Conservation (phyloP, 2,797 vertebrate genomes). For the Carcharodon carcharias region DNA sequence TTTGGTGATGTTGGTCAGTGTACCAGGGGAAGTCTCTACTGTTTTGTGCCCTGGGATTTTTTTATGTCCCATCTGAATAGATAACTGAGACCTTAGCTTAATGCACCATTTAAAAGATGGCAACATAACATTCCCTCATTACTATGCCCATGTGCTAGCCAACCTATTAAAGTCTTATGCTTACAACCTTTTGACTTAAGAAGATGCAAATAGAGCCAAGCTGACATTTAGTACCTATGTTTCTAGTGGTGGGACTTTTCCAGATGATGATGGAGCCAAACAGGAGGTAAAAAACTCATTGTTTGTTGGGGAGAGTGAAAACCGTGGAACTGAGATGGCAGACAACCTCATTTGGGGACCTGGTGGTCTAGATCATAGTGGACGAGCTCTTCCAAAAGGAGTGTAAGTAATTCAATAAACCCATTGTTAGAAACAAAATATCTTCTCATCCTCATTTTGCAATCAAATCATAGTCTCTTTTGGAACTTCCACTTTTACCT, state of each 20-base stretch:
- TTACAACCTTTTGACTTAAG: neutral
- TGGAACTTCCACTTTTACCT: neutral
- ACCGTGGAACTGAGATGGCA: conserved; percentile 67
- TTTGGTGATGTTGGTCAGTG: neutral
- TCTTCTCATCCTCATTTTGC: neutral
- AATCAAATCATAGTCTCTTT: neutral
- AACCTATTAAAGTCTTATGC: neutral
- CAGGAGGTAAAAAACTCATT: conserved; percentile 92
- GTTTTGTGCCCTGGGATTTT: neutral
- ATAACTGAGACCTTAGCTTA: neutral
- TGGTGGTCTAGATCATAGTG: conserved; percentile 70
- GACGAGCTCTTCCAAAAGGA: conserved; percentile 78
- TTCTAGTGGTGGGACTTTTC: conserved; percentile 86
- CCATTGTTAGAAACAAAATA: neutral
- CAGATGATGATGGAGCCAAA: conserved; percentile 85
- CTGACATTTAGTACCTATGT: conserved; percentile 29
- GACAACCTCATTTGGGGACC: conserved; percentile 79
- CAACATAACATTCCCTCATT: neutral
- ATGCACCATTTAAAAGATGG: neutral
- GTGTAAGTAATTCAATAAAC: conserved; percentile 61
- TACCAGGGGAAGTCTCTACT: neutral
- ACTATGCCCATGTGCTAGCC: neutral
- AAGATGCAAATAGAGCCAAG: neutral
- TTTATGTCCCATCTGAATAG: neutral
- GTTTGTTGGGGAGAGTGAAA: conserved; percentile 91